These are phyloP conservation scores for Pseudorhiza aurosa DNA, from an alignment of 30 jellyfish, hydroid and myxozoan species.

Conservation along the genomic window DNA sequence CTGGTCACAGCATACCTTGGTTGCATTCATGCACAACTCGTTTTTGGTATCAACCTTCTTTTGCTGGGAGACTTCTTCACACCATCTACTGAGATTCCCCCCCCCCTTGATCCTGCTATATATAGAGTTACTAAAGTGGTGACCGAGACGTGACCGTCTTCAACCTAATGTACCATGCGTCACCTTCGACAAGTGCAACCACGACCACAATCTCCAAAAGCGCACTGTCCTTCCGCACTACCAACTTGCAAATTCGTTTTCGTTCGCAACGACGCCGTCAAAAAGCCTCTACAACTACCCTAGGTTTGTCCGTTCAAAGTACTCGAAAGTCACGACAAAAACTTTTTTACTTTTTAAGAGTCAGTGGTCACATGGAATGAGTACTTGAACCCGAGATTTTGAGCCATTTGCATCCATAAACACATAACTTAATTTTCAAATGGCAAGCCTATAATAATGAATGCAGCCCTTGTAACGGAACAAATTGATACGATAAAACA, in stretches of 20 bases:
- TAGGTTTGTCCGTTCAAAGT: neutral
- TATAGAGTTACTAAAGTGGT: no score
- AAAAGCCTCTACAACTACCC: neutral
- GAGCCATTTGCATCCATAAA: no score
- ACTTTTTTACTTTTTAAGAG: no score
- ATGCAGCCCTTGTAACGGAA: no score
- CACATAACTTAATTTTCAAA: no score
- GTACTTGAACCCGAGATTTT: no score
- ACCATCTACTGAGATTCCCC: neutral
- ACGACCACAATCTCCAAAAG: neutral
- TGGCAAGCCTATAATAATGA: no score
- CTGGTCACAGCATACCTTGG: neutral
- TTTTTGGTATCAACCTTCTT: neutral
- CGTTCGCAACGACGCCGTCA: neutral
- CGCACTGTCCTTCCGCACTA: neutral
- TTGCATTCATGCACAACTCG: constrained; percentile 32
- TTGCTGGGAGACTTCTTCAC: neutral
- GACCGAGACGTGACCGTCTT: neutral
- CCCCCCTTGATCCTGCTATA: constrained; percentile 2
- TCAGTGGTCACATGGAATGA: no score
- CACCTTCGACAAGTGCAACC: neutral
- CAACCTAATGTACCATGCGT: neutral
- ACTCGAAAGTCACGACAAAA: neutral
- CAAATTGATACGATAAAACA: no score
- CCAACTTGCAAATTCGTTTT: neutral